phyloP scores from a whole-genome alignment of 2,797 vertebrate genomes.

The Phrynocephalus guinanensis region DNA sequence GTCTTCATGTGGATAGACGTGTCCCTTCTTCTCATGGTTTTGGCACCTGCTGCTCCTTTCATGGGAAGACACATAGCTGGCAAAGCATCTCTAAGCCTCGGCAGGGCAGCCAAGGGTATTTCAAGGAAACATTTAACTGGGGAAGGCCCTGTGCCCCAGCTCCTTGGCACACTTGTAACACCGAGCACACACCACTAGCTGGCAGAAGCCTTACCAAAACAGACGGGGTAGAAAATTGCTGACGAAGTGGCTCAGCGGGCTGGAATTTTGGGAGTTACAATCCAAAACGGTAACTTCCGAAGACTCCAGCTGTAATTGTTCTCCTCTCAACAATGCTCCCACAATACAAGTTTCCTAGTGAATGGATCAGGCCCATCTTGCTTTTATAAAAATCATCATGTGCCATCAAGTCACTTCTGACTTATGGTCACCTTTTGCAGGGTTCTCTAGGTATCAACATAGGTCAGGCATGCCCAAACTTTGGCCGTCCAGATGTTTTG shows the following conservation, averaged over 20 bases:
- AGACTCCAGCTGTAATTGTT: too few species aligned
- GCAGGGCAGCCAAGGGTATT: neutral
- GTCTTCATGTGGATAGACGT: neutral
- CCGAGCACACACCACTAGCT: neutral
- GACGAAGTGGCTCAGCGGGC: too few species aligned
- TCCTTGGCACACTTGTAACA: neutral
- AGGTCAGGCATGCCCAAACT: too few species aligned
- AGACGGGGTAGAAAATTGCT: too few species aligned
- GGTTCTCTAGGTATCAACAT: too few species aligned
- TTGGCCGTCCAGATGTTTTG: too few species aligned
- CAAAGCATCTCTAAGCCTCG: neutral
- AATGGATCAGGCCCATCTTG: too few species aligned
- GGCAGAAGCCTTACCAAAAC: neutral
- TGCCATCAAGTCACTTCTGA: too few species aligned
- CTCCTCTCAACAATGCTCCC: too few species aligned
- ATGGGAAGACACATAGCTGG: neutral
- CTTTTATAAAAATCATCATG: too few species aligned
- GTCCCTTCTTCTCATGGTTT: neutral
- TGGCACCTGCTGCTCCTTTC: neutral
- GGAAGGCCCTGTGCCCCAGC: neutral
- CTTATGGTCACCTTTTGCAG: too few species aligned
- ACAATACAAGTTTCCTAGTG: too few species aligned
- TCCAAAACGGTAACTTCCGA: neutral
- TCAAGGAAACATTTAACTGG: neutral
- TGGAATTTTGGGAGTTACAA: neutral